Evolutionary conservation across 2,888 invertebrate genomes (phyloP), one percentile per base, ranked within the genome.

Genomic region (Conistra vaccinii): DNA sequence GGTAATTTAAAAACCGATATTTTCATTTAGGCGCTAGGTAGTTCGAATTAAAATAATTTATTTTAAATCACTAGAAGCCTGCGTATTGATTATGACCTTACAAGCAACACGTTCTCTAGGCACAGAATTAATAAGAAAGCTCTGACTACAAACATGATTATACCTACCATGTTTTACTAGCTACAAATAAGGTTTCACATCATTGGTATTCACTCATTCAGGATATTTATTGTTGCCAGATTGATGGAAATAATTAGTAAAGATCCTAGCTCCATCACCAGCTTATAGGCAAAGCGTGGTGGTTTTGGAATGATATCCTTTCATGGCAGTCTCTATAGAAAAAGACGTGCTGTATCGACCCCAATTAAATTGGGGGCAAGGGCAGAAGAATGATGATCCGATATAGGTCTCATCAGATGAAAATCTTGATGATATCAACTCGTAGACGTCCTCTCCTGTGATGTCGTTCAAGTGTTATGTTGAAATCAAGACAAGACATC

Each of bases 31-130:
- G 23, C 48, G 2, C 48, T 48, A 23, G 20, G 48, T 48, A 51
- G 51, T 51, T 23, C 9, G 51, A 23, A 3, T 23, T 45, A 17
- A 45, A 51, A 45, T 45, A 20, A 20, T 48, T 20, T 48, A 48
- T 20, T 48, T 48, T 48, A 48, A 20, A 48, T 20, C 20, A 61
- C n/a, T 58, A 57, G 63, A 65, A 58, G 42, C 23, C 29, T n/a
- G 39, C 32, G 2, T 45, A 53, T 42, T 10, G 23, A 66, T 61
- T 55, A 45, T 81, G 81, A 81, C 78, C 75, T 78, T 78, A 76
- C 3, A 2, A 29, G 53, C 4, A 26, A 61, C 20, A 75, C 80
- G 12, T 74, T 66, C 75, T 57, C 66, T 32, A 55, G 32, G 74
- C 14, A 42, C 23, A 53, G 17, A 70, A 80, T 23, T 45, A 39